These are phyloP conservation scores for Podarcis raffonei DNA, from an alignment of 2,113 vertebrate species.

Conservation along the genomic window DNA sequence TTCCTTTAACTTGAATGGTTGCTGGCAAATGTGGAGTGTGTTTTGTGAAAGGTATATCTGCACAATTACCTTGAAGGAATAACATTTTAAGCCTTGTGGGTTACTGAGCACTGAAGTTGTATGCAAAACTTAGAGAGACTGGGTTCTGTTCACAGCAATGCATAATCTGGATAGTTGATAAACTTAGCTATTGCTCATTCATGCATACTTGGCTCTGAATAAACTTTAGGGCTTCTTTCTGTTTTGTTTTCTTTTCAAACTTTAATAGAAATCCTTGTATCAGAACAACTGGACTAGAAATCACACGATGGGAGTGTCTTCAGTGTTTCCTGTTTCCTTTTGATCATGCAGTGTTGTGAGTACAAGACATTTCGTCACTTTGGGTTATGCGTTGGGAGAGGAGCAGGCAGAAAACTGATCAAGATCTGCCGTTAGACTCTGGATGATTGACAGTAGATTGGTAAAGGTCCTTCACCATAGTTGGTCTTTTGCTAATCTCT, in stretches of 20 bases:
- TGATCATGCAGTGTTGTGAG: conserved; percentile 40
- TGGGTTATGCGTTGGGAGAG: no score
- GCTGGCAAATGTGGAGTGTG: conserved; percentile 53
- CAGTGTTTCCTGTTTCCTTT: conserved; percentile 39
- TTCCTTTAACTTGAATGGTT: conserved; percentile 71
- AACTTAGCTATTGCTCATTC: conserved; percentile 59
- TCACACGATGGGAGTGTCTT: conserved; percentile 26
- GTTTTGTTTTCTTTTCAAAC: conserved; percentile 16
- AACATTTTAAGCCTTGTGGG: conserved; percentile 66
- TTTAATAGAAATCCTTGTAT: conserved; percentile 28
- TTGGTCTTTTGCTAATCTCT: neutral
- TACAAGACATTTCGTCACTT: conserved; percentile 28
- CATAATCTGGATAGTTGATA: conserved; percentile 38
- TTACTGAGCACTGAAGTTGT: conserved; percentile 58
- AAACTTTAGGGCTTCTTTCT: conserved; percentile 18
- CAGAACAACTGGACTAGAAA: conserved; percentile 48
- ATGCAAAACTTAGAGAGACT: conserved; percentile 55
- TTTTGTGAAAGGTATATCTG: conserved; percentile 70
- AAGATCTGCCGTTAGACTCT: neutral
- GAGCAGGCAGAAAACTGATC: neutral
- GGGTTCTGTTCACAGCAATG: conserved; percentile 53
- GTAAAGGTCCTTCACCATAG: neutral
- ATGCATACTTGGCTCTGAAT: conserved; percentile 58
- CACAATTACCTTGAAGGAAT: conserved; percentile 69
- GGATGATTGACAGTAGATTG: neutral